Evolutionary conservation across 2,113 vertebrate species (phyloP).

Genomic region (Rhinoptilus africanus): DNA sequence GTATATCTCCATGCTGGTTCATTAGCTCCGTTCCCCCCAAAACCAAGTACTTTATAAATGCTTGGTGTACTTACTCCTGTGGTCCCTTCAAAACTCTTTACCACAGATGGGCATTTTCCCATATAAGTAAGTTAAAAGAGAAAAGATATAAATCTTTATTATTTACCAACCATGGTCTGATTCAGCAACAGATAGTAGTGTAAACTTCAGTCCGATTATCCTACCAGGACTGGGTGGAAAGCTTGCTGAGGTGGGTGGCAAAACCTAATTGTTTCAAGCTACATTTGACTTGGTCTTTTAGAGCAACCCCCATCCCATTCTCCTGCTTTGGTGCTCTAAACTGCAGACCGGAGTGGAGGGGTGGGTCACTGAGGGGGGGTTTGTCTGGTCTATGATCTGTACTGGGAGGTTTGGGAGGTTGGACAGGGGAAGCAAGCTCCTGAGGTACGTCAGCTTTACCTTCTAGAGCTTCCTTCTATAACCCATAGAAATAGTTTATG

Average conservation of each 20-base stretch:
- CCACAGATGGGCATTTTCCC: not conserved
- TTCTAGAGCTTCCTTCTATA: not conserved
- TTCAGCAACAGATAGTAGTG: not conserved
- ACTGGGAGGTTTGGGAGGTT: not conserved
- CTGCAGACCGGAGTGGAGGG: fast-evolving
- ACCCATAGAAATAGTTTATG: not conserved
- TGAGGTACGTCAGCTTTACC: not conserved
- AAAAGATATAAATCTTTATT: not conserved
- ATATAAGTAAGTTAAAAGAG: not conserved
- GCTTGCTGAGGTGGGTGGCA: not conserved
- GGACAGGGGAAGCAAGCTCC: not conserved
- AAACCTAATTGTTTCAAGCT: not conserved
- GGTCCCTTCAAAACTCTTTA: not conserved
- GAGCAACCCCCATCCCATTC: fast-evolving
- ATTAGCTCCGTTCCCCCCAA: fast-evolving
- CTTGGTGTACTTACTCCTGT: not conserved
- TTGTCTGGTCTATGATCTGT: not conserved
- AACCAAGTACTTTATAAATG: not conserved
- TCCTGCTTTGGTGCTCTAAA: not conserved
- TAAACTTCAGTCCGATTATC: not conserved
- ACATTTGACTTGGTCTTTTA: not conserved
- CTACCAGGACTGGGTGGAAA: not conserved
- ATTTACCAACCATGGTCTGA: not conserved
- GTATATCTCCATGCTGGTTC: not conserved
- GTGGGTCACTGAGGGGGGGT: not conserved